A percentile compares a stretch with the other conserved stretches of the same genome.
Evolutionary conservation across 2,113 vertebrate species (phyloP).

Genomic region (Laticauda colubrina): DNA sequence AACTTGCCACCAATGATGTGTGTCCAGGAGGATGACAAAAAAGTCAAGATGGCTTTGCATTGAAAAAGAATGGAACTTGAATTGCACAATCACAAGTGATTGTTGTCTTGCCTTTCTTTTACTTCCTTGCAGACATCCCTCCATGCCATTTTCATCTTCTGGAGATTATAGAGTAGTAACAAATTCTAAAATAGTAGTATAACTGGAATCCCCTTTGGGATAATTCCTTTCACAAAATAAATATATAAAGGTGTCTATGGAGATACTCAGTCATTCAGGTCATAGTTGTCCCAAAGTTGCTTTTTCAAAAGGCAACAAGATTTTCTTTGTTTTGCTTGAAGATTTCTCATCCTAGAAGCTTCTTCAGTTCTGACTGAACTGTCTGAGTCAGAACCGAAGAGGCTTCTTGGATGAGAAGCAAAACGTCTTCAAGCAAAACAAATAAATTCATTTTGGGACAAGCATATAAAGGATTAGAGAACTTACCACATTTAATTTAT

Average conservation of each 20-base stretch:
- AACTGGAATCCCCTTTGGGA: background rate
- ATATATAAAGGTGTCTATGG: background rate
- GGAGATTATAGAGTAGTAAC: background rate
- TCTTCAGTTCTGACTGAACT: no score
- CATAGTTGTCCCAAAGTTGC: background rate
- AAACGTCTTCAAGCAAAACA: background rate
- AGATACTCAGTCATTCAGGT: background rate
- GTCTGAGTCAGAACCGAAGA: background rate
- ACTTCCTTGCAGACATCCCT: background rate
- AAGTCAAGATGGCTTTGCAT: background rate
- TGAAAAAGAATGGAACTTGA: background rate
- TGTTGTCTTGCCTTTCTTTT: background rate
- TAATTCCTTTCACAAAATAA: background rate
- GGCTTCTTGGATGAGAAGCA: background rate
- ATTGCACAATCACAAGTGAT: background rate
- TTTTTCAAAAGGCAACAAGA: background rate
- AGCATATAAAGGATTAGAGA: background rate
- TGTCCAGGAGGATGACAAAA: background rate
- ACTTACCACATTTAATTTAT: background rate
- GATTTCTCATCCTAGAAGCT: background rate
- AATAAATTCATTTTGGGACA: background rate
- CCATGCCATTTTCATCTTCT: background rate
- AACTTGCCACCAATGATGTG: background rate
- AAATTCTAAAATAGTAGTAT: background rate
- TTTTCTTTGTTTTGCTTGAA: background rate